Base-by-base conservation (phyloP, 2,113 vertebrate genomes). In the Protobothrops flavoviridis region DNA sequence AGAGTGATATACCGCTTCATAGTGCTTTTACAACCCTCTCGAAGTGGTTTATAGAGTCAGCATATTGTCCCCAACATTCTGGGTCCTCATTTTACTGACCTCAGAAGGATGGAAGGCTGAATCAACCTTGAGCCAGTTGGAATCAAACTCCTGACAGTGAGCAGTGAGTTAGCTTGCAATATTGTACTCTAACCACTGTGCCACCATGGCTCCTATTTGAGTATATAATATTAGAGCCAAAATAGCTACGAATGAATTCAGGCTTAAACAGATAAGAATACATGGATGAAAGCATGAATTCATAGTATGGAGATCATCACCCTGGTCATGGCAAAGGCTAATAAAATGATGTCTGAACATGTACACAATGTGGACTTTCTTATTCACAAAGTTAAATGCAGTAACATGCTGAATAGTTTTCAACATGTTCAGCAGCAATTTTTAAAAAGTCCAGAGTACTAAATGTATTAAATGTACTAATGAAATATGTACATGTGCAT, bases 251-350 rank as follows among this genome's bases (percentile, higher is more conserved):
- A 64, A 61, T 69, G 20, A 20, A 33, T 56, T 64, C 89, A 93
- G 92, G 85, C 85, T 93, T 86, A 91, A 64, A 8, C 86, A 87
- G 69, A 86, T 57, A 29, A 55, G 92, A 87, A 88, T 89, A 52
- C 15, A 0, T 23, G 2, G 33, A 92, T 92, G 59, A 52, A 39
- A 50, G 17, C 4, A n/a, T 87, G 50, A 59, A 87, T 33, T 87
- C 85, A 61, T 85, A 50, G 21, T 45, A 48, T 23, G 45, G 20
- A 17, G 20, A 64, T 21, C 3, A 20, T 33, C 2, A 55, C 23
- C 1, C 13, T 52, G 48, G 85, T 9, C 10, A 33, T 48, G 45
- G 20, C 48, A 56, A 61, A 52, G 33, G 29, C 24, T 87, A 26
- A 52, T 11, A 45, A 85, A 45, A 57, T 33, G 26, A 59, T 87